Evolutionary conservation across 2,888 invertebrate genomes (phyloP).

Genomic region (Pedicia rivosa): DNA sequence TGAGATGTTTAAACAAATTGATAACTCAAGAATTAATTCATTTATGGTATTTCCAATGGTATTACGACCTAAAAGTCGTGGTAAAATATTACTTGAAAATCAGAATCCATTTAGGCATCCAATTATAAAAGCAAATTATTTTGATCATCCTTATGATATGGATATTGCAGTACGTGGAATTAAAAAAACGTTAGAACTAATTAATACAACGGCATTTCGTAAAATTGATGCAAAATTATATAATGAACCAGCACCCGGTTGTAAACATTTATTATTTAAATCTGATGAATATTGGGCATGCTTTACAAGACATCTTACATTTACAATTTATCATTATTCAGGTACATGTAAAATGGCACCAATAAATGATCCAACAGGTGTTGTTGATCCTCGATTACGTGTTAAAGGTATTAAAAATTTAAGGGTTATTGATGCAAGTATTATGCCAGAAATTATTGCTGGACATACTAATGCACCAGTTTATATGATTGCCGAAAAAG

Average conservation of each 20-base stretch:
- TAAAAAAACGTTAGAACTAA: constrained; percentile 34
- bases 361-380: constrained; percentile 36
- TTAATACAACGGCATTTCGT: constrained; percentile 35
- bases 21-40: too few relatives aligned
- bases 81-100: constrained; percentile 45
- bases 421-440: constrained; percentile 37
- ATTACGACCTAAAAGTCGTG: constrained; percentile 51
- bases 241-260: constrained; percentile 41
- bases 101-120: constrained; percentile 49
- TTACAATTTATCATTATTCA: constrained; percentile 45
- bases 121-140: constrained; percentile 50
- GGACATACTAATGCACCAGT: constrained; percentile 39
- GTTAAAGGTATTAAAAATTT: constrained; percentile 34
- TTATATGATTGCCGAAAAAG: constrained; percentile 41
- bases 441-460: constrained; percentile 37
- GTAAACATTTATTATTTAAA: constrained; percentile 33
- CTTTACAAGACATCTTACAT: constrained; percentile 40
- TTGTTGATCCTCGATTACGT: constrained; percentile 42
- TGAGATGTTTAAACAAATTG: constrained; percentile 29
- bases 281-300: constrained; percentile 50
- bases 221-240: constrained; percentile 36
- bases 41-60: constrained; percentile 45
- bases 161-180: constrained; percentile 43
- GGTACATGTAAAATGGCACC: constrained; percentile 54
- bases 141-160: constrained; percentile 43